Conservation (phyloP, 2,888 invertebrate genomes). For the Tenthredo scrophulariae region DNA sequence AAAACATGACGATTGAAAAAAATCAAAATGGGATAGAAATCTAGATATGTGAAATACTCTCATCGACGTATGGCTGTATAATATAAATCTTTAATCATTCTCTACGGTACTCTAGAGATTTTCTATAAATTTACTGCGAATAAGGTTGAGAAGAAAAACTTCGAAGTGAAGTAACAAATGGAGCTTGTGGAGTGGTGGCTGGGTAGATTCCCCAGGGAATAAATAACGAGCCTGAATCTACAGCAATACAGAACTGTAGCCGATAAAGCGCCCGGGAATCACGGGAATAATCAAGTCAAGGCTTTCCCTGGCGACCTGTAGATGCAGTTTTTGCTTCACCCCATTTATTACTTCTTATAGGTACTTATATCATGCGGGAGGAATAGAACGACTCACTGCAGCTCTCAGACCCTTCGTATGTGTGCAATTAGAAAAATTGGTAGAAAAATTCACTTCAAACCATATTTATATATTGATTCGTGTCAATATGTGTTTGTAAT, state of each 20-base stretch:
- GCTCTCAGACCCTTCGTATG: background rate
- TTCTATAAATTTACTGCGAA: background rate
- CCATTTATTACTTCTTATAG: background rate
- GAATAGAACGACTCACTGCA: background rate
- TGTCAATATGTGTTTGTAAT: background rate
- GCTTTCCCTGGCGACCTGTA: slow-evolving; percentile 23
- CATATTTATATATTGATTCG: background rate
- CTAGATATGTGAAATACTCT: background rate
- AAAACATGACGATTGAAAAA: background rate
- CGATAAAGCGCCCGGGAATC: slow-evolving; percentile 32
- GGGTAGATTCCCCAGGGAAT: slow-evolving; percentile 24
- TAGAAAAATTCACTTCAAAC: background rate
- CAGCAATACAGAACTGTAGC: slow-evolving; percentile 19
- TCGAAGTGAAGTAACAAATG: slow-evolving; percentile 25
- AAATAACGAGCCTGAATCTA: slow-evolving; percentile 38
- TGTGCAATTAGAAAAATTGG: background rate
- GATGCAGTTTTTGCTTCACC: slow-evolving; percentile 11
- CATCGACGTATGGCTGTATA: background rate
- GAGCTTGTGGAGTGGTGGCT: background rate
- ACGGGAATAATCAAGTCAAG: slow-evolving; percentile 37
- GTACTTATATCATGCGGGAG: background rate
- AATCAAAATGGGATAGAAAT: background rate
- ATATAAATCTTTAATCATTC: slow-evolving; percentile 25
- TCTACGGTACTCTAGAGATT: background rate
- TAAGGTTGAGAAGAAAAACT: slow-evolving; percentile 31